Evolutionary conservation across 2,797 vertebrate genomes (phyloP).

Genomic region (Pitangus sulphuratus): DNA sequence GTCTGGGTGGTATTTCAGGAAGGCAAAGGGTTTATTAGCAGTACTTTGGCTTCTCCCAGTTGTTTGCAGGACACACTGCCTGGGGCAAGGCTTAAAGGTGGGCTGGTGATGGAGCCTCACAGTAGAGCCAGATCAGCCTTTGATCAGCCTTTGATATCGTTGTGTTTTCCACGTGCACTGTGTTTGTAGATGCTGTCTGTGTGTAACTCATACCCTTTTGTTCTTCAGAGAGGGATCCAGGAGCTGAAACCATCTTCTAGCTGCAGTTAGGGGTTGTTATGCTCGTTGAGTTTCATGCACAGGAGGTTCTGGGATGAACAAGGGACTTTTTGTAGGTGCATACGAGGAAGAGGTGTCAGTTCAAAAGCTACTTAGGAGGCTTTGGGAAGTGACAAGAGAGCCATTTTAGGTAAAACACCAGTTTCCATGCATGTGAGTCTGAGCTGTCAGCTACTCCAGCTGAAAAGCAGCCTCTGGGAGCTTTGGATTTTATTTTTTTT

Average conservation of each 20-base stretch:
- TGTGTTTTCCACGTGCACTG: rapidly evolving
- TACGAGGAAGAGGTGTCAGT: not conserved
- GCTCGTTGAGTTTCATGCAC: not conserved
- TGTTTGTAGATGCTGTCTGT: not conserved
- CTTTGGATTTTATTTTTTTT: not conserved
- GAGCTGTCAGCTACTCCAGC: not conserved
- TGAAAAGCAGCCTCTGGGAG: not conserved
- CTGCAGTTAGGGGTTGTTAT: not conserved
- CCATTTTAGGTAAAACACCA: not conserved
- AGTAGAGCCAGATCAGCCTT: not conserved
- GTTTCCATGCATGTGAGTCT: not conserved
- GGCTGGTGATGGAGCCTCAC: not conserved
- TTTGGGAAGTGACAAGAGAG: not conserved
- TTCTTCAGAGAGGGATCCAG: conserved; percentile 17
- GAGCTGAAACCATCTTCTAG: conserved; percentile 1
- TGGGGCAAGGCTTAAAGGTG: not conserved
- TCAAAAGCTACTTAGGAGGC: not conserved
- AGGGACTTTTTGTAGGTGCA: not conserved
- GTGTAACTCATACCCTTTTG: not conserved
- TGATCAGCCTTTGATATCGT: not conserved
- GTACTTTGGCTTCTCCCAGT: not conserved
- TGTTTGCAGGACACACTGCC: not conserved
- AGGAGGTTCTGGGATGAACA: not conserved
- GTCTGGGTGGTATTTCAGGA: not conserved
- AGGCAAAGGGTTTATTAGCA: not conserved